phyloP scores from a whole-genome alignment of 2,113 vertebrate genomes.

The Microcebus tavaratra region DNA sequence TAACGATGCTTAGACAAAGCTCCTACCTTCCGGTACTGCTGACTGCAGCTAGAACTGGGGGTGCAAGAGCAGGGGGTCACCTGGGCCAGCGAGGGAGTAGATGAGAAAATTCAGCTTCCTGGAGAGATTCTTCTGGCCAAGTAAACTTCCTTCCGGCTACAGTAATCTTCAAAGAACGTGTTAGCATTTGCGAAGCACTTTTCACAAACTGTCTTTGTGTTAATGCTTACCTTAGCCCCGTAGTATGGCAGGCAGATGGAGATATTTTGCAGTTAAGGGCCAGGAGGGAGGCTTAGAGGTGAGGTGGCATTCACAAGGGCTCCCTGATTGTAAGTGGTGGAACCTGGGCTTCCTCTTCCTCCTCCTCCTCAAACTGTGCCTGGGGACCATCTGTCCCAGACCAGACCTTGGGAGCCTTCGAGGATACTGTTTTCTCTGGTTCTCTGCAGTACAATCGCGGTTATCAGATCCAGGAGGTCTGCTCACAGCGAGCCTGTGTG shows the following conservation, averaged over 20 bases:
- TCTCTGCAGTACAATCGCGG: background rate
- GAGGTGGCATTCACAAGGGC: background rate
- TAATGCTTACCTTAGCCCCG: background rate
- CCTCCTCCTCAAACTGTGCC: background rate
- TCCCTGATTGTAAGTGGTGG: background rate
- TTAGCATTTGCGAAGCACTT: background rate
- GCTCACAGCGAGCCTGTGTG: background rate
- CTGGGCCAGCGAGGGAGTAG: background rate
- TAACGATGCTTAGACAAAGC: background rate
- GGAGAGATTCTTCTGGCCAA: background rate
- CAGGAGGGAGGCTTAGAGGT: background rate
- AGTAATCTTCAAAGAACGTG: background rate
- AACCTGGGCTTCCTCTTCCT: background rate
- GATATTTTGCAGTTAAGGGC: background rate
- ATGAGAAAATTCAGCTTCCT: background rate
- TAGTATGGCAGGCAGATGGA: background rate
- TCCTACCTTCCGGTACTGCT: background rate
- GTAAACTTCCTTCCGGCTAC: background rate
- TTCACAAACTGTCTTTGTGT: background rate
- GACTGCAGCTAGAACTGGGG: background rate
- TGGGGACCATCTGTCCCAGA: background rate
- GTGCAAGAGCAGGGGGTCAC: background rate
- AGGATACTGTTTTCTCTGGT: background rate
- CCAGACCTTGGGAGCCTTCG: background rate
- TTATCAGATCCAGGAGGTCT: background rate